phyloP scores from a whole-genome alignment of 2,797 vertebrate genomes.

The Telmatherina bonti region DNA sequence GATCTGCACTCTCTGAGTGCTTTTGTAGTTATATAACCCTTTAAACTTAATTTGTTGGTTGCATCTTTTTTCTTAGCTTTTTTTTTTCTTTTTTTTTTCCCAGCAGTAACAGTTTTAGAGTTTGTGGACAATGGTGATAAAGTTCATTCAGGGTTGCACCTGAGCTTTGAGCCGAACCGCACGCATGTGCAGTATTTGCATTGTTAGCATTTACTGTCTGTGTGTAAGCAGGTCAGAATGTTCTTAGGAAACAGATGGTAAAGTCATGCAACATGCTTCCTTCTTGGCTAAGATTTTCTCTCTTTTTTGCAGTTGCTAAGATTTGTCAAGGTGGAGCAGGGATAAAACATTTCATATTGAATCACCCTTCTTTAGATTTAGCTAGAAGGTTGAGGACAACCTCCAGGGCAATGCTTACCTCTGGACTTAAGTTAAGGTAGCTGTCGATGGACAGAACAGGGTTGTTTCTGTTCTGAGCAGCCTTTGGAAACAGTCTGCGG shows the following conservation, averaged over 20 bases:
- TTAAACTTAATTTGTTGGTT: too few species aligned
- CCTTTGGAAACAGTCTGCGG: constrained; percentile 94
- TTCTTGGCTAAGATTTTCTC: neutral
- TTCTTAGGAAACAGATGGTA: constrained; percentile 45
- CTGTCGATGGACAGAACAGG: constrained; percentile 95
- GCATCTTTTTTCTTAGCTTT: neutral
- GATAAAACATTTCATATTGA: neutral
- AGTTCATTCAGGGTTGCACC: neutral
- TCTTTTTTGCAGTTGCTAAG: neutral
- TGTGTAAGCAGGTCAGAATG: constrained; percentile 49
- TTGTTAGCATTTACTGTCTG: constrained; percentile 31
- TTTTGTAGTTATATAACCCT: too few species aligned
- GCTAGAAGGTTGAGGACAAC: neutral
- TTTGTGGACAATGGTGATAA: neutral
- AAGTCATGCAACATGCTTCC: constrained; percentile 11
- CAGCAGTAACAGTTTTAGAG: neutral
- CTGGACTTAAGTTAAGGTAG: constrained; percentile 95
- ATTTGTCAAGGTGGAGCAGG: neutral
- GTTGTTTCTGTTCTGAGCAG: constrained; percentile 89
- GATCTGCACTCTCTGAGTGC: too few species aligned
- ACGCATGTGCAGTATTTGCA: constrained; percentile 25
- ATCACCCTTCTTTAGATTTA: neutral
- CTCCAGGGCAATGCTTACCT: constrained; percentile 82
- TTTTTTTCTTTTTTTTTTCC: neutral
- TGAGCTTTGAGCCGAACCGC: neutral